A percentile compares a stretch with the other conserved stretches of the same genome.
These are phyloP conservation scores for Tetragonula clypearis DNA, from an alignment of 1,140 invertebrate species.

Conservation along the genomic window DNA sequence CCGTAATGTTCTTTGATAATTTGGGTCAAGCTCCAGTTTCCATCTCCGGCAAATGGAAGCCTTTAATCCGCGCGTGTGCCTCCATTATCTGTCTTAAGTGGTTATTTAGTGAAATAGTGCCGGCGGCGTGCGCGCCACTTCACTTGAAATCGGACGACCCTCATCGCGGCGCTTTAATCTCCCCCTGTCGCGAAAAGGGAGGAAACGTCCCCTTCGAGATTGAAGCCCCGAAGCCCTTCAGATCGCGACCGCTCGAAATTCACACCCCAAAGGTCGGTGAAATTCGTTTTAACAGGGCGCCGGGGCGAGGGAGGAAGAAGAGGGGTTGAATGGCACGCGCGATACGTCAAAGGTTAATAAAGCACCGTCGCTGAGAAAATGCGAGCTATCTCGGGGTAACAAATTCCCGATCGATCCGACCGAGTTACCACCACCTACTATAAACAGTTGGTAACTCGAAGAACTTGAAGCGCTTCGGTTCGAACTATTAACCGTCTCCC, in stretches of 20 bases:
- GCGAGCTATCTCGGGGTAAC: neutral
- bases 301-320: neutral
- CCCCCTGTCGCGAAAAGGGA: neutral
- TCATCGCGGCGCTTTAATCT: constrained; percentile 6
- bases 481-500: constrained; percentile 32
- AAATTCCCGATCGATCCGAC: constrained; percentile 37
- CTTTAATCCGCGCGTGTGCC: constrained; percentile 18
- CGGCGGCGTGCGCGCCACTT: neutral
- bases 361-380: neutral
- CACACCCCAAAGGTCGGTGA: neutral
- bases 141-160: neutral
- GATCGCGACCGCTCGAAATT: neutral
- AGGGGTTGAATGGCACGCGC: neutral
- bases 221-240: neutral
- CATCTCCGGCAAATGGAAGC: neutral
- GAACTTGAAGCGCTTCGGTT: constrained; percentile 21
- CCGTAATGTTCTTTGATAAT: constrained; percentile 42
- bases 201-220: neutral
- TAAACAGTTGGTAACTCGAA: constrained; percentile 23
- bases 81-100: constrained; percentile 20
- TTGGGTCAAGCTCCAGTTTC: constrained; percentile 17
- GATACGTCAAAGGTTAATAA: neutral
- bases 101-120: constrained; percentile 22
- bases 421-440: neutral
- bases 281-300: neutral